Evolutionary conservation across 2,797 vertebrate species (phyloP).

Genomic region (Pelochelys cantorii): DNA sequence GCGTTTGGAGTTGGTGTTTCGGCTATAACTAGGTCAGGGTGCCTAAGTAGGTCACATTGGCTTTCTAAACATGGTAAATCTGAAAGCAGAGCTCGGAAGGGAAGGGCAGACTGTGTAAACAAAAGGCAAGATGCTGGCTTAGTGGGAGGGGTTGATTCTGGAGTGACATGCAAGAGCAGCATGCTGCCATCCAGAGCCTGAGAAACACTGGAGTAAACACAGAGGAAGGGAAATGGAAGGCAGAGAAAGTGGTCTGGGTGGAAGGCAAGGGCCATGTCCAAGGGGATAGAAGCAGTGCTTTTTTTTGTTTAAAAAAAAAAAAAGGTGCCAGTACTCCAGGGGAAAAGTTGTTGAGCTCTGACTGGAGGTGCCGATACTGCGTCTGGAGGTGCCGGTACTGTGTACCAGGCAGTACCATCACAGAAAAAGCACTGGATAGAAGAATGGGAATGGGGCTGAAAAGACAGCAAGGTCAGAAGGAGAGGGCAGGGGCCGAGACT

Average conservation of each 20-base stretch:
- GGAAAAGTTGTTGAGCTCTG: too few relatives aligned
- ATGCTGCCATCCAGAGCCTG: neutral
- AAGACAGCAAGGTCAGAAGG: neutral
- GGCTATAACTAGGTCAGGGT: constrained; percentile 79
- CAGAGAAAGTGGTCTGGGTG: neutral
- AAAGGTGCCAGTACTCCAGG: too few relatives aligned
- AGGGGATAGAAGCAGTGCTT: neutral
- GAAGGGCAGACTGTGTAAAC: constrained; percentile 37
- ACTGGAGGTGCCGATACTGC: too few relatives aligned
- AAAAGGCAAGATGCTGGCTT: constrained; percentile 28
- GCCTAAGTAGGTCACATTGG: constrained; percentile 79
- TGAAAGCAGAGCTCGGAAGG: constrained; percentile 48
- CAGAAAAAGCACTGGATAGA: neutral
- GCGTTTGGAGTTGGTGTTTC: constrained; percentile 72
- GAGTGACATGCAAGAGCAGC: neutral
- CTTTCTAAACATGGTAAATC: constrained; percentile 66
- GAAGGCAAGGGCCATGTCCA: neutral
- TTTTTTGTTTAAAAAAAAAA: too few relatives aligned
- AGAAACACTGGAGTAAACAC: neutral
- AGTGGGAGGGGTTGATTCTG: neutral
- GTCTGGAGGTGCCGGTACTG: too few relatives aligned
- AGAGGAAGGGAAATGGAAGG: neutral
- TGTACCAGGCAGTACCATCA: too few relatives aligned
- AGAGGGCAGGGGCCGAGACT: neutral
- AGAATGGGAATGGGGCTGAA: neutral